Evolutionary conservation across 2,113 vertebrate genomes (phyloP).

Genomic region (Noctilio leporinus): DNA sequence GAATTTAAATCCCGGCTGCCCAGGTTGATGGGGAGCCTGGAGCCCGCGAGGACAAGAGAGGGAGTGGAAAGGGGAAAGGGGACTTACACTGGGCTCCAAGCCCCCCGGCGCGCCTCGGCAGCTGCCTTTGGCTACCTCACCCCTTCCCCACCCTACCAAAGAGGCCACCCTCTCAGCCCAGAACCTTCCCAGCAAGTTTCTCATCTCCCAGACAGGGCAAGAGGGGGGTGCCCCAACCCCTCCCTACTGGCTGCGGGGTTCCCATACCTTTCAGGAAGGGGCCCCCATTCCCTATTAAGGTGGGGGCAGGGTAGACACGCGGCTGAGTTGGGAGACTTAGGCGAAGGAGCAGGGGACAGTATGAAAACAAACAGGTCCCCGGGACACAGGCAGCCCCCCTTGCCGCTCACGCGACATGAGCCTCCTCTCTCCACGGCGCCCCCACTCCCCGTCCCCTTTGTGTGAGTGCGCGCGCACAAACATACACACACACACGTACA

Average conservation of each 20-base stretch:
- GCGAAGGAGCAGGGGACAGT: not conserved
- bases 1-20: slow-evolving; percentile 95
- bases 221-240: not conserved
- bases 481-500: not conserved
- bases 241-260: not conserved
- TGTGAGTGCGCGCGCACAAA: slow-evolving; percentile 18
- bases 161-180: not conserved
- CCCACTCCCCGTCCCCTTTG: slow-evolving; percentile 60
- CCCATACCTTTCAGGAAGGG: too few species aligned
- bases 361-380: not conserved
- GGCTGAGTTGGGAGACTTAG: not conserved
- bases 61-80: slow-evolving; percentile 51
- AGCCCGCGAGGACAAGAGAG: slow-evolving; percentile 31
- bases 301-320: not conserved
- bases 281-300: not conserved
- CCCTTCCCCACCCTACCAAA: not conserved
- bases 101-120: not conserved
- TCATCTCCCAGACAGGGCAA: not conserved
- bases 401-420: not conserved
- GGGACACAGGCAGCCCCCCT: not conserved
- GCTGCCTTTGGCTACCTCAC: not conserved
- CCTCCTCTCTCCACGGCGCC: slow-evolving; percentile 25
- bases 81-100: slow-evolving; percentile 33
- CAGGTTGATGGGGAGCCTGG: slow-evolving; percentile 93
- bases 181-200: slow-evolving; percentile 45